Conservation (phyloP, 2,113 vertebrate genomes). For the Eulemur rufifrons region DNA sequence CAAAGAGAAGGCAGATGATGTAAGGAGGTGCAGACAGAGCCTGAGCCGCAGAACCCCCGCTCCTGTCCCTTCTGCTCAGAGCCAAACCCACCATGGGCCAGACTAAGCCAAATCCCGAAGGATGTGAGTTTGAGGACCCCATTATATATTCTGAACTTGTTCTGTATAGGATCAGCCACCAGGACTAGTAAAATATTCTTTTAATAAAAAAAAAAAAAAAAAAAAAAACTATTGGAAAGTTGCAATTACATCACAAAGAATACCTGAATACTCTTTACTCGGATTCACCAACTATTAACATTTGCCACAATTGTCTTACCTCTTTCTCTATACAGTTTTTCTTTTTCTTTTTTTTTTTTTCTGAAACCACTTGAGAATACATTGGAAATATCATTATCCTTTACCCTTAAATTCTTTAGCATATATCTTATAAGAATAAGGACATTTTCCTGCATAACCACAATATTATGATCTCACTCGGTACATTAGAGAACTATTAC, state of each 20-base stretch:
- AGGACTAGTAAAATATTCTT: background rate
- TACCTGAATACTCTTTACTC: background rate
- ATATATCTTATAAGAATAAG: background rate
- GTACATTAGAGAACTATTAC: background rate
- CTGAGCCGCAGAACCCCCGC: background rate
- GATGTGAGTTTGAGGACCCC: background rate
- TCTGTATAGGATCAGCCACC: background rate
- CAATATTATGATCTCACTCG: background rate
- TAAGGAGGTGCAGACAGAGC: background rate
- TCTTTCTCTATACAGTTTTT: background rate
- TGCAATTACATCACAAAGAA: background rate
- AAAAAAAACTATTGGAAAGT: background rate
- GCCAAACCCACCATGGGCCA: background rate
- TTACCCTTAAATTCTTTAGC: background rate
- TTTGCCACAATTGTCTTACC: background rate
- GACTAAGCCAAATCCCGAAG: background rate
- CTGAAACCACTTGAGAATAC: background rate
- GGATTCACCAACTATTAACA: background rate
- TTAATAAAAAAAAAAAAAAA: background rate
- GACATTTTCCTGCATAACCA: background rate
- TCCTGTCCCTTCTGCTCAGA: background rate
- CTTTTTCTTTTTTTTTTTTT: background rate
- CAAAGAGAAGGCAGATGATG: background rate
- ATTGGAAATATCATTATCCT: background rate
- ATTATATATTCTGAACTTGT: background rate